These are phyloP conservation scores for Gymnoscelis rufifasciata DNA, from an alignment of 2,888 invertebrate genomes.

Conservation along the genomic window DNA sequence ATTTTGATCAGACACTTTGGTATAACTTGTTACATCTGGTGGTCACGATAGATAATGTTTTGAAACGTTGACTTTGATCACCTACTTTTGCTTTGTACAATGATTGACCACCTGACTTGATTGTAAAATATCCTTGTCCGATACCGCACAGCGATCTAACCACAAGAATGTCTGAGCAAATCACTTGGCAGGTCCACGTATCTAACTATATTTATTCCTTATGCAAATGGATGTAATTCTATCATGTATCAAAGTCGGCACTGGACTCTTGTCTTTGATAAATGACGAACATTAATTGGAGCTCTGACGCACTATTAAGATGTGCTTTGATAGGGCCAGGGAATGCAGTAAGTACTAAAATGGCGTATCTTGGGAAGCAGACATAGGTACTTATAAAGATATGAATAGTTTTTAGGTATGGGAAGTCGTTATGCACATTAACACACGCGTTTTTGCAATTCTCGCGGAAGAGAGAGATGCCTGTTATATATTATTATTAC, in stretches of 20 bases:
- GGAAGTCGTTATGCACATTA: not conserved
- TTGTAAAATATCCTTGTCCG: too few relatives aligned
- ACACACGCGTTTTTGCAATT: too few relatives aligned
- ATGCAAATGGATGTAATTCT: not conserved
- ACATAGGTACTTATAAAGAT: too few relatives aligned
- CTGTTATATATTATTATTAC: too few relatives aligned
- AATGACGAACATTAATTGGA: constrained; percentile 14
- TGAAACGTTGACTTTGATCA: too few relatives aligned
- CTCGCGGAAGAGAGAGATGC: too few relatives aligned
- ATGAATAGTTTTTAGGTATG: not conserved
- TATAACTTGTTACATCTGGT: too few relatives aligned
- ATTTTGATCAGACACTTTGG: too few relatives aligned
- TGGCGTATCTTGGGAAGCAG: not conserved
- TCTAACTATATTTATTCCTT: not conserved
- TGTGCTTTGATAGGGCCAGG: constrained; percentile 12
- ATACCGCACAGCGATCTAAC: not conserved
- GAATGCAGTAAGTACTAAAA: constrained; percentile 7
- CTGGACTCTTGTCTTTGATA: constrained; percentile 11
- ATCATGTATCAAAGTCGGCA: constrained; percentile 16
- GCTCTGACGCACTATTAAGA: constrained; percentile 18
- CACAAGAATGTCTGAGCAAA: not conserved
- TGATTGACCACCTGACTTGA: too few relatives aligned
- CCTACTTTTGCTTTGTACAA: too few relatives aligned
- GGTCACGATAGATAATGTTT: too few relatives aligned
- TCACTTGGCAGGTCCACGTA: not conserved